A percentile compares a stretch with the other conserved stretches of the same genome.
These are phyloP conservation scores for Empidonax traillii DNA, from an alignment of 2,113 vertebrate genomes.

Conservation along the genomic window DNA sequence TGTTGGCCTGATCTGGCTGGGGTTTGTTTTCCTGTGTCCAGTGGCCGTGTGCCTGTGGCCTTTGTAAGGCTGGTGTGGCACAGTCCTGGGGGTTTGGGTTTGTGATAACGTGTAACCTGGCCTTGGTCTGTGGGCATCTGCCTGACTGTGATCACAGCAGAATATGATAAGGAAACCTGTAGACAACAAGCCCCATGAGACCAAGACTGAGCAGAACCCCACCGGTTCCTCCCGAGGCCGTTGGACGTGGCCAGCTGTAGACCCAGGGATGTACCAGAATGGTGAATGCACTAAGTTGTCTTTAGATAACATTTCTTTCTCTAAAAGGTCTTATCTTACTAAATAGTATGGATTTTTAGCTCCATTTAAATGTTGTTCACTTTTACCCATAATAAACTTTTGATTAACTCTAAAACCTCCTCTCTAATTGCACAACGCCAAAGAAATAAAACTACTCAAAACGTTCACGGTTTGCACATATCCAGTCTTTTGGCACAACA, in stretches of 20 bases:
- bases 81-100: fast-evolving
- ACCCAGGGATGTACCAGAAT: no score
- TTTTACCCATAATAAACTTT: not conserved
- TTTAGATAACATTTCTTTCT: not conserved
- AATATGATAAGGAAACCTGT: not conserved
- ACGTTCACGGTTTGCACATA: not conserved
- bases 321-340: not conserved
- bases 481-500: not conserved
- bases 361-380: not conserved
- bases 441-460: not conserved
- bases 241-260: not conserved
- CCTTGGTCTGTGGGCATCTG: fast-evolving
- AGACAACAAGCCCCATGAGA: fast-evolving
- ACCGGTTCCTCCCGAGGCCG: fast-evolving
- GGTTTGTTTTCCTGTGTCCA: not conserved
- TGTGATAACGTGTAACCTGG: not conserved
- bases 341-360: not conserved
- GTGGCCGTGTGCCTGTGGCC: not conserved
- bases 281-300: fast-evolving
- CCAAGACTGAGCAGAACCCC: not conserved
- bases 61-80: fast-evolving
- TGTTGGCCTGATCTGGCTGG: not conserved
- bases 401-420: not conserved
- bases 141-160: not conserved
- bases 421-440: not conserved